Base-by-base conservation (phyloP, 64 coral and sea anemone genomes). In the Acropora tenuis region DNA sequence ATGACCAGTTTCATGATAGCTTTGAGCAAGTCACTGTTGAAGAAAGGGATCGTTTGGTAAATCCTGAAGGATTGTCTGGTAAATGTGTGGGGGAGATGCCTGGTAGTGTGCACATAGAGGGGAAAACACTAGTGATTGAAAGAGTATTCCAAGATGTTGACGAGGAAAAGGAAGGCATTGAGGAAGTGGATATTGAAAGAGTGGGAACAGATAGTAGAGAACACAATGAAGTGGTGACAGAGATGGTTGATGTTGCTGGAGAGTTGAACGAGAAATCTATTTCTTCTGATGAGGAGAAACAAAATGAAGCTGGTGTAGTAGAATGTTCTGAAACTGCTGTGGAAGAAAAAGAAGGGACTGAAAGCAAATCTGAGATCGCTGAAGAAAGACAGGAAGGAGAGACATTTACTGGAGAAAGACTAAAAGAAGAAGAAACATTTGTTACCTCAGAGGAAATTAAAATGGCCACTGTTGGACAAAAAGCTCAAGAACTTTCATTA, bases 1-100 rank as follows among this genome's bases (percentile, higher is more conserved):
- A 87, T 6, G 72, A 75, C 9, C 49, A 88, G 61, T 88, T 78
- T 63, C 73, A 43, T 15, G 72, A 75, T 18, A 85, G 82, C 12
- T 30, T 4, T 85, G 82, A 85, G 48, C 63, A 85, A 19, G 6
- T 63, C 60, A 10, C 60, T 63, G 60, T 3, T 63, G 82, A 49
- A 2, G 17, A 48, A 72, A 69, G 0, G 0, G 46, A 40, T 2
- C 5, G 17, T 4, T 30, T 18, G 40, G 55, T 6, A 49, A 9
- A 8, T 17, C 61, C 46, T 40, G 6, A 47, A 10, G 48, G 43
- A 30, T 30, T 30, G 30, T 30, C 30, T 59, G 5, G 60, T n/a
- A 66, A 90, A 53, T 45, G 11, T 43, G 6, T 7, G 8, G 8
- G 46, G 15, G 42, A 84, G 49, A 10, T 41, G 45, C 17, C 15